Percentiles rank a stretch among this genome's conserved stretches.
Conservation (phyloP, 1,140 invertebrate genomes). For the Neomicropteryx cornuta region DNA sequence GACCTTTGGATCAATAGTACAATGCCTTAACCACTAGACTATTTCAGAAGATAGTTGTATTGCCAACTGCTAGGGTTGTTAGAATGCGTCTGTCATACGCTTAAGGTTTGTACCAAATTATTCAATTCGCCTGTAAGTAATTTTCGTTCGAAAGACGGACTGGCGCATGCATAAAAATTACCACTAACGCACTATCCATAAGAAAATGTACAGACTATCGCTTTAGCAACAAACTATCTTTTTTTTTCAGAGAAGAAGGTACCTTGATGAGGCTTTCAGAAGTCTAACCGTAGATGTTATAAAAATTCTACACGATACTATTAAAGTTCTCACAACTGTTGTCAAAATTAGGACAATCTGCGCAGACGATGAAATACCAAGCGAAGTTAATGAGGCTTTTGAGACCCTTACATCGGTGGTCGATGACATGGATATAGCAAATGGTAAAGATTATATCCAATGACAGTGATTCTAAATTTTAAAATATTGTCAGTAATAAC, state of each 20-base stretch:
- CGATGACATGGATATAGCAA: slow-evolving; percentile 61
- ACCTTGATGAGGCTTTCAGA: slow-evolving; percentile 55
- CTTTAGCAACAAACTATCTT: too few relatives aligned
- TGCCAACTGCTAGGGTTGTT: too few relatives aligned
- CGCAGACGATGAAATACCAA: slow-evolving; percentile 38
- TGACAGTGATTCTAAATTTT: slow-evolving; percentile 3
- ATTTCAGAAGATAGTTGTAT: too few relatives aligned
- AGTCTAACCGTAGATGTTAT: slow-evolving; percentile 54
- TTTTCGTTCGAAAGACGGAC: too few relatives aligned
- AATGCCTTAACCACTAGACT: too few relatives aligned
- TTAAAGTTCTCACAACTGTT: slow-evolving; percentile 42
- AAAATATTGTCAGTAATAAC: not conserved
- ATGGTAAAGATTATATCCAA: slow-evolving; percentile 37
- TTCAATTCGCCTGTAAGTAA: too few relatives aligned
- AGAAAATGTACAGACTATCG: too few relatives aligned
- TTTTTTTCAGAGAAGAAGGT: slow-evolving; percentile 49
- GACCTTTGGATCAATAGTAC: too few relatives aligned
- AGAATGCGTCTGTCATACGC: too few relatives aligned
- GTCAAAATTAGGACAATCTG: slow-evolving; percentile 36
- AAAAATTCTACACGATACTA: slow-evolving; percentile 46
- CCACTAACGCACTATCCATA: too few relatives aligned
- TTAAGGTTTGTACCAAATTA: too few relatives aligned
- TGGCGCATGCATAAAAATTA: too few relatives aligned
- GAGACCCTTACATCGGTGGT: slow-evolving; percentile 51
- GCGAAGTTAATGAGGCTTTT: slow-evolving; percentile 43